Percentiles rank a stretch among this genome's conserved stretches.
These are phyloP conservation scores for Scylla paramamosain DNA, from an alignment of 1,140 invertebrate genomes.

Conservation along the genomic window DNA sequence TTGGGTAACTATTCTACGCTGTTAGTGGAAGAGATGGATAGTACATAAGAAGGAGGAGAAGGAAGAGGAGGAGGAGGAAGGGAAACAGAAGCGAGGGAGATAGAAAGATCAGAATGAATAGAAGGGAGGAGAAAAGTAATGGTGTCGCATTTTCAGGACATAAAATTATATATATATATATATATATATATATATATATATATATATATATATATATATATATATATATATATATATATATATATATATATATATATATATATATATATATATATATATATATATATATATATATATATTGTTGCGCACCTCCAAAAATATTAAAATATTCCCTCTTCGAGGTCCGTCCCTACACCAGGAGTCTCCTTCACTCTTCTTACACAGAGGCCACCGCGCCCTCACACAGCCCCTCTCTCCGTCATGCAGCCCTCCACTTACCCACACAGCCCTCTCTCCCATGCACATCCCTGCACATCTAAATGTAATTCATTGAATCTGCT, in stretches of 20 bases:
- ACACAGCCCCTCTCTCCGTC: background rate
- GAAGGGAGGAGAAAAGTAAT: background rate
- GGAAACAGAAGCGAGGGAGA: background rate
- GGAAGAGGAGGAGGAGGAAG: background rate
- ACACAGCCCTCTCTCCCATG: too few species aligned
- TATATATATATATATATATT: conserved; percentile 50
- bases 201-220: conserved; percentile 36
- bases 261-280: conserved; percentile 41
- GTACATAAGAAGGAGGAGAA: background rate
- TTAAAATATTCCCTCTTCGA: background rate
- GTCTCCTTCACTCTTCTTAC: background rate
- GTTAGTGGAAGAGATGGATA: background rate
- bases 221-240: conserved; percentile 57
- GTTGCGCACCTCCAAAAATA: too few species aligned
- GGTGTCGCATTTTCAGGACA: background rate
- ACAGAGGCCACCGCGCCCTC: background rate
- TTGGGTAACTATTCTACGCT: background rate
- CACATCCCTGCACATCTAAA: too few species aligned
- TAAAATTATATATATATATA: conserved; percentile 39
- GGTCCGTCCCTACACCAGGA: too few species aligned
- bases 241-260: conserved; percentile 48
- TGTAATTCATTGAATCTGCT: background rate
- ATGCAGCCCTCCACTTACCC: too few species aligned
- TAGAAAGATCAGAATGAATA: background rate
- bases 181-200: conserved; percentile 48